Base-by-base conservation (phyloP, 2,888 invertebrate genomes). In the Stenodema calcarata region DNA sequence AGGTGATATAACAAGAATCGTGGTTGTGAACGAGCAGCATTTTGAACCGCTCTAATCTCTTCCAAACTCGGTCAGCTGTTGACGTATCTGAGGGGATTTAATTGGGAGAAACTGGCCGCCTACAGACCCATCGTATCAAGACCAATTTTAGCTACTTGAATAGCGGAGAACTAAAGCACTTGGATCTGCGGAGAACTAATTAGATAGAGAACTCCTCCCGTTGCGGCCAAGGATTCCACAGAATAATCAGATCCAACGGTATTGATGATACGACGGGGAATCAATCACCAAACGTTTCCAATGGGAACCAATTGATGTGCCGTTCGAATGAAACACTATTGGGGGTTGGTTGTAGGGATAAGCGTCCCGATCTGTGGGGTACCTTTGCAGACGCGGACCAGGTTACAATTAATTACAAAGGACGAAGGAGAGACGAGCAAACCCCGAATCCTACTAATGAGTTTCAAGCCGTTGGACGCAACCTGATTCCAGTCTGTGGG, bases 341-440 rank as follows among this genome's bases (percentile, higher is more conserved):
- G 70, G 70, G 70, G 70, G n/a, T n/a, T 70, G 70, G 28, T 70
- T 28, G 28, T 28, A n/a, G 35, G 70, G 70, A 35, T 70, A 16
- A 14, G 30, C 54, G 35, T 70, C 70, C 70, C 70, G 28, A 70
- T 70, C 70, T 70, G 28, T 16, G 35, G 70, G 54, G 35, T 70
- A 70, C 70, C 70, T 70, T 70, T 70, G 70, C 27, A 35, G 70
- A 70, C 70, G 70, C 27, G 70, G 70, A 70, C 70, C 35, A 4
- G 70, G 70, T 70, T 70, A 70, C 70, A 30, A 70, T 70, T 70
- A 73, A 73, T 73, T 73, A 73, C 73, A 41, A 23, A 73, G 73
- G 73, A 9, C 18, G 30, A 18, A 73, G 73, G 73, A 41, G 62
- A 62, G 23, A 54, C 54, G 54, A 18, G n/a, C 18, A 54, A 62